phyloP scores from a whole-genome alignment of 2,797 vertebrate genomes.

The Caiman crocodilus region DNA sequence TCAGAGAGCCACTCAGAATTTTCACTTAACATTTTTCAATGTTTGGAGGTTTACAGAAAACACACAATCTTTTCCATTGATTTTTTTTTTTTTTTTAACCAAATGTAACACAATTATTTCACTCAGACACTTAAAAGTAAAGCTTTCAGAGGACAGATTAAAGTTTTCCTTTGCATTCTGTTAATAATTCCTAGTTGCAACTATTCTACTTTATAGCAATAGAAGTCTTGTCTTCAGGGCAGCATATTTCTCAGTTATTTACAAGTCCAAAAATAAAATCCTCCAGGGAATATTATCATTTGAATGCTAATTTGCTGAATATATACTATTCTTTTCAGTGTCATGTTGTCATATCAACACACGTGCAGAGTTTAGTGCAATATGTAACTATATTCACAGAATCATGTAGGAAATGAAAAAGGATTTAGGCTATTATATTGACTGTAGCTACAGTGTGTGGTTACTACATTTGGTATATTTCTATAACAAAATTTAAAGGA shows the following conservation, averaged over 20 bases:
- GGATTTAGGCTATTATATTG: neutral
- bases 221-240: neutral
- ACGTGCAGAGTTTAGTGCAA: neutral
- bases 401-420: slow-evolving; percentile 16
- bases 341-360: slow-evolving; percentile 60
- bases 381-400: neutral
- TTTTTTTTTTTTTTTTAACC: neutral
- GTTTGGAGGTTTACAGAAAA: accelerated
- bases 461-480: accelerated
- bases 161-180: neutral
- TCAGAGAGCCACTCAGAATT: neutral
- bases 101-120: neutral
- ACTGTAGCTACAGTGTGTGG: neutral
- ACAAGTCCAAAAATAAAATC: slow-evolving; percentile 6
- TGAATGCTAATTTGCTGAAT: slow-evolving; percentile 27
- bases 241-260: slow-evolving; percentile 12
- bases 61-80: neutral
- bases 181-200: neutral
- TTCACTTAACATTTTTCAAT: accelerated
- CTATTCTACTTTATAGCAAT: neutral
- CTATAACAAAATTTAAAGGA: neutral
- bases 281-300: neutral
- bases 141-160: neutral
- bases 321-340: slow-evolving; percentile 53
- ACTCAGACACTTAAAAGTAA: neutral